phyloP scores from a whole-genome alignment of 2,113 vertebrate species.

The Anoura caudifer region DNA sequence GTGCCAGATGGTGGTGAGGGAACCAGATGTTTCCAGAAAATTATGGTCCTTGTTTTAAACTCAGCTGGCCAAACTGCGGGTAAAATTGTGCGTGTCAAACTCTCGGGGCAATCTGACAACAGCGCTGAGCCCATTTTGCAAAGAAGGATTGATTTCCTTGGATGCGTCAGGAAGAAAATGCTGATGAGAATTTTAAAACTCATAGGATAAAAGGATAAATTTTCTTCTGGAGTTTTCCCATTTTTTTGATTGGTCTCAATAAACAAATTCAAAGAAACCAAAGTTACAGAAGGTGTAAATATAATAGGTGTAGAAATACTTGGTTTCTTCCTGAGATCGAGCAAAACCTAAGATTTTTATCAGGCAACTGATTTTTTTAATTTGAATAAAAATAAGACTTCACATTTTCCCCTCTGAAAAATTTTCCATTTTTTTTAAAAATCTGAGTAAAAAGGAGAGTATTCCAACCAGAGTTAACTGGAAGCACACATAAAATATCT shows the following conservation, averaged over 20 bases:
- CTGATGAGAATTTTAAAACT: neutral
- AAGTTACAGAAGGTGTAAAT: neutral
- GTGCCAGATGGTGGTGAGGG: slow-evolving; percentile 37
- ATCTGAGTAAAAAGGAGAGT: neutral
- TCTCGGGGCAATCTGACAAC: slow-evolving; percentile 18
- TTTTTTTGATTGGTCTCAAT: neutral
- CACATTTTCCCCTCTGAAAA: neutral
- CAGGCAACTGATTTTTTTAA: slow-evolving; percentile 9
- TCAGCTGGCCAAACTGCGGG: slow-evolving; percentile 15
- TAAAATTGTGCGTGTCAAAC: neutral
- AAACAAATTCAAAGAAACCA: neutral
- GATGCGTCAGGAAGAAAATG: neutral
- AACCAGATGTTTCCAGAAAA: slow-evolving; percentile 58
- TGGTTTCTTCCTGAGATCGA: neutral
- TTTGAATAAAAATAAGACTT: slow-evolving; percentile 15
- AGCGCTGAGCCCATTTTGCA: neutral
- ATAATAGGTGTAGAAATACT: neutral
- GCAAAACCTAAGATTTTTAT: slow-evolving; percentile 20
- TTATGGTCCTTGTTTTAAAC: slow-evolving; percentile 41
- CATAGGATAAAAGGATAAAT: neutral
- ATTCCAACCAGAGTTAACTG: slow-evolving; percentile 3
- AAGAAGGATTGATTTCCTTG: neutral
- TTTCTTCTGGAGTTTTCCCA: neutral
- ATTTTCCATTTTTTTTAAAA: neutral
- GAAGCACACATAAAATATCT: neutral